A percentile compares a stretch with the other conserved stretches of the same genome.
Evolutionary conservation across 2,113 vertebrate species (phyloP).

Genomic region (Poecile atricapillus): DNA sequence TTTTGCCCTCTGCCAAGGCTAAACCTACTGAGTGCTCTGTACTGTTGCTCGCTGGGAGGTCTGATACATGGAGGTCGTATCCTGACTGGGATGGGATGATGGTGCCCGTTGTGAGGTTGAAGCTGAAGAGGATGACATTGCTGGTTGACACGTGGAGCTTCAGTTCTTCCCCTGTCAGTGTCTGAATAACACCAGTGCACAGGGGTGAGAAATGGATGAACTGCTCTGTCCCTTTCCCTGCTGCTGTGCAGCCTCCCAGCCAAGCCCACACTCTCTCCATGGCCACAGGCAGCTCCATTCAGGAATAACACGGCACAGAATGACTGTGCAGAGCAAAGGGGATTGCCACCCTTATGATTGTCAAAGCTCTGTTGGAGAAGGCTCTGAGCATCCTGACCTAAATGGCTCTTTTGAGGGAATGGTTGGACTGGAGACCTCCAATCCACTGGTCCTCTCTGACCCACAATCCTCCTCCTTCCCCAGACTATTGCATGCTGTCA

Average conservation of each 20-base stretch:
- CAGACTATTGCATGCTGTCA: background rate
- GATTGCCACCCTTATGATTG: background rate
- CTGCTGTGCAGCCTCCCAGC: background rate
- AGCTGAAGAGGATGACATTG: constrained; percentile 74
- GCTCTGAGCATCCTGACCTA: background rate
- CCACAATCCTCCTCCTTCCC: background rate
- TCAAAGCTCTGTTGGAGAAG: background rate
- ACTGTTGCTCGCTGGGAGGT: constrained; percentile 42
- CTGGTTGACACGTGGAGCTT: constrained; percentile 86
- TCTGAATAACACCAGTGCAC: constrained; percentile 67
- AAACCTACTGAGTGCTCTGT: constrained; percentile 42
- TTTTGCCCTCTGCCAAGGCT: background rate
- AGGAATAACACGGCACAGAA: rapidly evolving
- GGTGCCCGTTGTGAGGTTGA: constrained; percentile 74
- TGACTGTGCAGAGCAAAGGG: background rate
- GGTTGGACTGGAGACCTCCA: background rate
- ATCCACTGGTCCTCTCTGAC: background rate
- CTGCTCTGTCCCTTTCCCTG: background rate
- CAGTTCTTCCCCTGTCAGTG: constrained; percentile 84
- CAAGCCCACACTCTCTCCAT: background rate
- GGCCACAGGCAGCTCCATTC: background rate
- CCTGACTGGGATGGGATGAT: constrained; percentile 81
- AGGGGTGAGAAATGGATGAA: background rate
- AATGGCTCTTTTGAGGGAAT: background rate
- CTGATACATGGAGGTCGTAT: constrained; percentile 72